These are phyloP conservation scores for Troides aeacus DNA, from an alignment of 2,888 invertebrate genomes.

Conservation along the genomic window DNA sequence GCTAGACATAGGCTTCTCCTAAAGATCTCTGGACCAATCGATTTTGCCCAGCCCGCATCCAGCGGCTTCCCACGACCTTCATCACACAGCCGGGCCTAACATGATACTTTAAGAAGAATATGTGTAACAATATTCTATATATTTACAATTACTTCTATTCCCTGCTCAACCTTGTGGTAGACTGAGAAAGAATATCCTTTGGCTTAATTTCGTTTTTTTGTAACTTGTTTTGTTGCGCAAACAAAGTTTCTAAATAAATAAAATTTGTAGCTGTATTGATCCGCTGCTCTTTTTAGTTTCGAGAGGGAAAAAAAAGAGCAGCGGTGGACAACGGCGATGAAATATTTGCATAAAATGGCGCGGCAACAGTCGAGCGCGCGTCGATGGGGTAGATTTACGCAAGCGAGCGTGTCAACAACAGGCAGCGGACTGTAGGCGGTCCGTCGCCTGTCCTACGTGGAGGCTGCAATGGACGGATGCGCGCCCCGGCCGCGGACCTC, in stretches of 20 bases:
- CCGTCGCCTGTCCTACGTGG: conserved; percentile 13
- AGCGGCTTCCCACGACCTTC: too few species aligned
- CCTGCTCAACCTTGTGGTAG: too few species aligned
- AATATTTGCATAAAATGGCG: conserved; percentile 23
- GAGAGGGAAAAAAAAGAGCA: not conserved
- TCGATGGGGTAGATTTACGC: conserved; percentile 31
- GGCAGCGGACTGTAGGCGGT: conserved; percentile 37
- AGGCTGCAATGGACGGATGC: conserved; percentile 31
- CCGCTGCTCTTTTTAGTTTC: not conserved
- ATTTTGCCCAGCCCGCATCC: too few species aligned
- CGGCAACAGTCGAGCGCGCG: conserved; percentile 28
- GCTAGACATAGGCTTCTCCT: too few species aligned
- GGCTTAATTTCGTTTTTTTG: too few species aligned
- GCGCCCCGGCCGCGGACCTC: not conserved
- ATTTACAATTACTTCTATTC: too few species aligned
- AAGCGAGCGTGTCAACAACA: conserved; percentile 39
- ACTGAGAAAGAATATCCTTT: too few species aligned
- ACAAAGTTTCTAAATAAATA: not conserved
- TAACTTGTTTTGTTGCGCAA: too few species aligned
- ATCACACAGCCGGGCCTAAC: too few species aligned
- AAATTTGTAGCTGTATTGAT: not conserved
- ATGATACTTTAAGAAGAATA: too few species aligned
- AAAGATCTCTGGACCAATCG: too few species aligned
- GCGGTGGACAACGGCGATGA: not conserved
- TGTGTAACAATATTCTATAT: too few species aligned